Evolutionary conservation across 2,888 invertebrate genomes (phyloP).

Genomic region (Strigamia maritima): DNA sequence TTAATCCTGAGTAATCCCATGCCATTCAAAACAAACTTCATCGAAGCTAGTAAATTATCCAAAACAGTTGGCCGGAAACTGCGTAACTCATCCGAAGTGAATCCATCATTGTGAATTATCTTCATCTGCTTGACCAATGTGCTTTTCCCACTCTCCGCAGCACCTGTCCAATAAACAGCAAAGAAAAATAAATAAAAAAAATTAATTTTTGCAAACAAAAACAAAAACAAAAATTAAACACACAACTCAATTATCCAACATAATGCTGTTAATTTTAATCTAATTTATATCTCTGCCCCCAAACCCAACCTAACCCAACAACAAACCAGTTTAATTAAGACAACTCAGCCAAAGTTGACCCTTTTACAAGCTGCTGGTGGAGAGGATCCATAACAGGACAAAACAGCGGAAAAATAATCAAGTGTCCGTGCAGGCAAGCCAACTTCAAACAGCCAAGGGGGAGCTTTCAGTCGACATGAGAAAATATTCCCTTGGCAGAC

Average conservation of each 20-base stretch:
- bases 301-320: too few relatives aligned
- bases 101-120: slow-evolving; percentile 66
- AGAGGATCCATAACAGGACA: too few relatives aligned
- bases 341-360: neutral
- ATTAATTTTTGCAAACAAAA: neutral
- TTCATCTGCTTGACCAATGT: slow-evolving; percentile 69
- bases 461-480: neutral
- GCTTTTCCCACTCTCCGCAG: slow-evolving; percentile 67
- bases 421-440: neutral
- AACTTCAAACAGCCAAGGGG: slow-evolving; percentile 7
- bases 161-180: slow-evolving; percentile 54
- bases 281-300: neutral
- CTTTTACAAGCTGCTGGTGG: neutral
- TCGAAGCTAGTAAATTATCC: slow-evolving; percentile 64
- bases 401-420: neutral
- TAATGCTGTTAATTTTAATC: neutral
- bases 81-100: slow-evolving; percentile 60
- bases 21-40: slow-evolving; percentile 66
- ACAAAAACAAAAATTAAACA: neutral
- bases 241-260: neutral
- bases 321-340: neutral
- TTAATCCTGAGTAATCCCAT: slow-evolving; percentile 65
- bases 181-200: neutral
- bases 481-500: neutral
- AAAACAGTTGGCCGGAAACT: slow-evolving; percentile 64